These are phyloP conservation scores for Hirtodrosophila histrioides DNA, from an alignment of 2,888 invertebrate genomes.

Conservation along the genomic window DNA sequence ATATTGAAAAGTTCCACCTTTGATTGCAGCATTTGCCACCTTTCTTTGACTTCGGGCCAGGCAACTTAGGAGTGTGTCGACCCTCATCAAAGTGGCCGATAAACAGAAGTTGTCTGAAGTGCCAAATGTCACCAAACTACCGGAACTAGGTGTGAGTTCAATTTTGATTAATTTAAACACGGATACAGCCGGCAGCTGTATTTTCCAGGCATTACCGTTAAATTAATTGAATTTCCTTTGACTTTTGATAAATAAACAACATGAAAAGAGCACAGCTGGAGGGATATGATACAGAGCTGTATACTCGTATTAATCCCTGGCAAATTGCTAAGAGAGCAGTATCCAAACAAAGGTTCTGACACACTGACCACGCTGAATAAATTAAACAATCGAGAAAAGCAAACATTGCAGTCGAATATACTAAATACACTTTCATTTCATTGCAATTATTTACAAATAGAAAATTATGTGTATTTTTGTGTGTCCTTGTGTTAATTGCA, in stretches of 20 bases:
- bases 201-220: neutral
- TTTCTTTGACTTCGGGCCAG: conserved; percentile 3
- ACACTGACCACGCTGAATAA: conserved; percentile 12
- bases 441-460: too few species aligned
- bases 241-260: conserved; percentile 1
- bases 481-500: too few species aligned
- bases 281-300: conserved; percentile 4
- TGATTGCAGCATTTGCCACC: neutral
- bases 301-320: conserved; percentile 10
- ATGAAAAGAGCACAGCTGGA: conserved; percentile 5
- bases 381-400: neutral
- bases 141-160: conserved; percentile 1
- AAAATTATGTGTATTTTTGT: too few species aligned
- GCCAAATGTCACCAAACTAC: conserved; percentile 31
- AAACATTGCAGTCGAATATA: too few species aligned
- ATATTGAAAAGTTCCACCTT: neutral
- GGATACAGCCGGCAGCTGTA: neutral
- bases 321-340: neutral
- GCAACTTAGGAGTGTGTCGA: conserved; percentile 14
- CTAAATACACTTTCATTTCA: too few species aligned
- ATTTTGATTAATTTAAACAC: conserved; percentile 45
- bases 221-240: conserved; percentile 46
- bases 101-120: conserved; percentile 12
- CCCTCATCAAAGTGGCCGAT: conserved; percentile 31
- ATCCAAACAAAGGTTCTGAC: conserved; percentile 1